Conservation (phyloP, 2,888 invertebrate genomes). For the Acronicta psi region DNA sequence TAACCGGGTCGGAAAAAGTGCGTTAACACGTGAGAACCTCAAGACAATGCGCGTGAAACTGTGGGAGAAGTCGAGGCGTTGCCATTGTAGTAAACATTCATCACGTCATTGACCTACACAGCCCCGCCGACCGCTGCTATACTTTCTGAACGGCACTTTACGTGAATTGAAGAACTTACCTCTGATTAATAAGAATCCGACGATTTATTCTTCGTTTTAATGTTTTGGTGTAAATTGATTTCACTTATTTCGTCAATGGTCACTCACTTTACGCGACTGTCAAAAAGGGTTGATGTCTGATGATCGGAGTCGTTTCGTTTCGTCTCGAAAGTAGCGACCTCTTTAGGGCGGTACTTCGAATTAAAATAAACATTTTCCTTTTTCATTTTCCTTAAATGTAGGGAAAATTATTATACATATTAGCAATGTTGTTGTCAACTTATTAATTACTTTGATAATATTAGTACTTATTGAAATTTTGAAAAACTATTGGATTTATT, state of each 20-base stretch:
- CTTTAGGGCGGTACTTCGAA: constrained; percentile 43
- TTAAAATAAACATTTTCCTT: constrained; percentile 41
- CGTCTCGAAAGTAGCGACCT: constrained; percentile 63
- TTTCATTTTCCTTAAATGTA: constrained; percentile 39
- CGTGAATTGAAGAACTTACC: constrained; percentile 67
- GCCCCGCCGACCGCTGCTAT: constrained; percentile 45
- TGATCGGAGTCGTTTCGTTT: no score
- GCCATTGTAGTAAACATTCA: constrained; percentile 88
- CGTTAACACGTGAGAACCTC: constrained; percentile 80
- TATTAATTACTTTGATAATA: no score
- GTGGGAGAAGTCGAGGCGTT: constrained; percentile 88
- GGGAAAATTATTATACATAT: no score
- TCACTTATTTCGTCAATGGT: constrained; percentile 70
- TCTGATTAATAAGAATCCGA: constrained; percentile 49
- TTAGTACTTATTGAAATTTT: no score
- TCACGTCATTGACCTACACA: constrained; percentile 83
- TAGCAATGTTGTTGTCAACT: neutral
- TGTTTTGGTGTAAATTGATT: constrained; percentile 64
- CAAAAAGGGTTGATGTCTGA: constrained; percentile 60
- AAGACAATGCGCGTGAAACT: constrained; percentile 86
- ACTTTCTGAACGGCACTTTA: constrained; percentile 60
- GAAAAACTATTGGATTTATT: no score
- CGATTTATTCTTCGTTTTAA: constrained; percentile 54
- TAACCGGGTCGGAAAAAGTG: constrained; percentile 72
- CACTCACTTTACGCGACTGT: constrained; percentile 64